These are phyloP conservation scores for Ictalurus punctatus DNA, from an alignment of 2,113 vertebrate species.

Conservation along the genomic window DNA sequence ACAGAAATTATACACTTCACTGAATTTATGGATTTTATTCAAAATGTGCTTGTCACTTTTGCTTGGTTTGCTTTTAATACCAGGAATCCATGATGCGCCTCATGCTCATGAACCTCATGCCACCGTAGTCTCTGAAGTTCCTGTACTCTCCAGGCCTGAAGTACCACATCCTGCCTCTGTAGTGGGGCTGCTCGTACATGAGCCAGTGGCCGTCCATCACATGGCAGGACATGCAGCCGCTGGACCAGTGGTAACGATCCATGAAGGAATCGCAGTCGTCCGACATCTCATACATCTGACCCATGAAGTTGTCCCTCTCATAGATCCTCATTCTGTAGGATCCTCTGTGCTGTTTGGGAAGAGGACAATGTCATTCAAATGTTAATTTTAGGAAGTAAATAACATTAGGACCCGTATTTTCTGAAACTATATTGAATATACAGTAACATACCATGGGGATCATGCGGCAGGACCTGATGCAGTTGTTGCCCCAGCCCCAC, in stretches of 20 bases:
- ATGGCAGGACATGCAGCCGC: conserved; percentile 52
- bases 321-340: conserved; percentile 39
- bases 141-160: conserved; percentile 36
- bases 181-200: conserved; percentile 61
- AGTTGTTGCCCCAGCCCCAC: conserved; percentile 42
- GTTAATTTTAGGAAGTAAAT: too few species aligned
- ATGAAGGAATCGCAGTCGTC: conserved; percentile 40
- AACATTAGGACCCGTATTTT: too few species aligned
- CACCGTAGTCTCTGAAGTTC: conserved; percentile 16
- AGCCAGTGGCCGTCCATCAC: conserved; percentile 65
- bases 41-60: not conserved
- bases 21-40: not conserved
- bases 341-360: conserved; percentile 24
- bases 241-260: conserved; percentile 39
- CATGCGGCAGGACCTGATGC: conserved; percentile 30
- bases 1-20: not conserved
- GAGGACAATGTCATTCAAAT: too few species aligned
- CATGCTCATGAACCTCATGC: conserved; percentile 33
- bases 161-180: conserved; percentile 44
- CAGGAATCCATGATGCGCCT: conserved; percentile 26
- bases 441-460: conserved; percentile 12
- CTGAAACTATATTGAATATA: too few species aligned
- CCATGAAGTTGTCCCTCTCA: conserved; percentile 42
- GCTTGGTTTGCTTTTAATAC: not conserved
- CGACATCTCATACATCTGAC: conserved; percentile 25